Conservation (phyloP, 2,888 invertebrate species). For the Rhagophthalmus giganteus region DNA sequence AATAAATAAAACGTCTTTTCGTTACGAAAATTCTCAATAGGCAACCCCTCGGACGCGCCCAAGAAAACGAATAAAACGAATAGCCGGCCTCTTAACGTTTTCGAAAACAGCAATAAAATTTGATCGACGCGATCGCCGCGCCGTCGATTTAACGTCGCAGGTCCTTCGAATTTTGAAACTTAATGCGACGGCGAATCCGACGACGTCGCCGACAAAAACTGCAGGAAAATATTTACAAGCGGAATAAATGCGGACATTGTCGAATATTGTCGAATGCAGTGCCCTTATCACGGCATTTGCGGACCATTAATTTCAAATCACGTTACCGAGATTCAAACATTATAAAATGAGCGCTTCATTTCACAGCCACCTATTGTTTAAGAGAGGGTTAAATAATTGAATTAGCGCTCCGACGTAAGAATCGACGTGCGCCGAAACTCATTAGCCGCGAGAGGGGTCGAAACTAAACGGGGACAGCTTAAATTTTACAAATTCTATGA, state of each 20-base stretch:
- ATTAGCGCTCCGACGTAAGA: slow-evolving; percentile 41
- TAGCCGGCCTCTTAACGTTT: too few species aligned
- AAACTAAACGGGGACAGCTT: too few species aligned
- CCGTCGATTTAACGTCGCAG: too few species aligned
- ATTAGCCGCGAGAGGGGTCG: too few species aligned
- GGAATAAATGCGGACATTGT: slow-evolving; percentile 34
- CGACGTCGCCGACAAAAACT: too few species aligned
- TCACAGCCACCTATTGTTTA: slow-evolving; percentile 59
- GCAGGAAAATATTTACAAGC: slow-evolving; percentile 51
- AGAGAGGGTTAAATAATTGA: slow-evolving; percentile 60
- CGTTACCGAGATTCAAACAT: slow-evolving; percentile 57
- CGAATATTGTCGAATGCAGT: slow-evolving; percentile 41
- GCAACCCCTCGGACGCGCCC: too few species aligned
- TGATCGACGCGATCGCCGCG: too few species aligned
- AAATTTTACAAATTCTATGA: neutral
- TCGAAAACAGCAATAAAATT: neutral
- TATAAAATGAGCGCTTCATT: slow-evolving; percentile 58
- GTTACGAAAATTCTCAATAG: too few species aligned
- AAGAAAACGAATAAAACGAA: too few species aligned
- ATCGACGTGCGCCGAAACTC: slow-evolving; percentile 31
- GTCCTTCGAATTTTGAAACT: too few species aligned
- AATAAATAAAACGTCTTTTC: too few species aligned
- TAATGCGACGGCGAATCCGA: too few species aligned
- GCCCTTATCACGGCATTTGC: slow-evolving; percentile 56
- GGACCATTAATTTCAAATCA: slow-evolving; percentile 57